Evolutionary conservation across 2,888 invertebrate genomes (phyloP).

Genomic region (Bellardia pandia): DNA sequence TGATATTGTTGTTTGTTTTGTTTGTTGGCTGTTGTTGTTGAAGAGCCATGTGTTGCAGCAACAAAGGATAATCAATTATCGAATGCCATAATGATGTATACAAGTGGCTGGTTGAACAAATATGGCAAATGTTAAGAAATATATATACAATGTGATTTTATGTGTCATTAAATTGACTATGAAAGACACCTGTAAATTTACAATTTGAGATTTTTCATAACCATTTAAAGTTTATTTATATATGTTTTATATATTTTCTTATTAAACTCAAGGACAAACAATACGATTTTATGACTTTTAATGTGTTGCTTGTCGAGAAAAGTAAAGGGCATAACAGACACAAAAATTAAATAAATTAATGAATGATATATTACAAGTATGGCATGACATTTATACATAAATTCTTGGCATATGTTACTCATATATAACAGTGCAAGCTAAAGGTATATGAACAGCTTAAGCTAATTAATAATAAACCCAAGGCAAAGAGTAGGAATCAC

Average conservation of each 20-base stretch:
- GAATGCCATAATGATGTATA: conserved; percentile 62
- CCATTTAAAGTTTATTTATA: conserved; percentile 2
- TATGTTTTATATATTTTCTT: background rate
- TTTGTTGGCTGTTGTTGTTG: background rate
- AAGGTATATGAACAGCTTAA: background rate
- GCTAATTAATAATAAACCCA: too few species aligned
- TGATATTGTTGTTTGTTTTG: background rate
- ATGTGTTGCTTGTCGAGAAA: background rate
- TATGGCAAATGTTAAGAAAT: background rate
- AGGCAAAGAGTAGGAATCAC: too few species aligned
- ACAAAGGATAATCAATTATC: conserved; percentile 68
- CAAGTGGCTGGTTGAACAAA: conserved; percentile 45
- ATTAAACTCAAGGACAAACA: background rate
- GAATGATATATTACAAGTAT: background rate
- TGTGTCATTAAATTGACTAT: conserved; percentile 42
- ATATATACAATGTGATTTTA: conserved; percentile 33
- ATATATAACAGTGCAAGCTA: background rate
- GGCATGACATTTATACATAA: conserved; percentile 1
- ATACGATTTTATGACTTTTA: background rate
- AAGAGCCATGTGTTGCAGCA: conserved; percentile 31
- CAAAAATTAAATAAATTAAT: background rate
- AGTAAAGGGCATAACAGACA: background rate
- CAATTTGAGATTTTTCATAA: conserved; percentile 13
- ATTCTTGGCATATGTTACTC: background rate
- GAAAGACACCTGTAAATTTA: conserved; percentile 41